A percentile compares a stretch with the other conserved stretches of the same genome.
phyloP scores from a whole-genome alignment of 2,797 vertebrate genomes.

The Mus spretus region DNA sequence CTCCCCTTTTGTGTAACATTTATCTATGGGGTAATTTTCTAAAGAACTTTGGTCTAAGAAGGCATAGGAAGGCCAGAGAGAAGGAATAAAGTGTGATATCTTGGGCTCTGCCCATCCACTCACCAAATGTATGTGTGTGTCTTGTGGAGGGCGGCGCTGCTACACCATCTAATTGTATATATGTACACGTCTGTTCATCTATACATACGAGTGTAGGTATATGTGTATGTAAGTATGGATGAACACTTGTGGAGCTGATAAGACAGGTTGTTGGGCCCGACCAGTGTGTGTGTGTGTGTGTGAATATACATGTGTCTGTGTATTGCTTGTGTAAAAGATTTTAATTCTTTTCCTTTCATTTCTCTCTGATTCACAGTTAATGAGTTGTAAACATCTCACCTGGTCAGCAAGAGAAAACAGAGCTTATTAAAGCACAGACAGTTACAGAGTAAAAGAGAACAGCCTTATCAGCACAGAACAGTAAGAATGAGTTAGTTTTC shows the following conservation, averaged over 20 bases:
- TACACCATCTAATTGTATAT: background rate
- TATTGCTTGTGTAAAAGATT: background rate
- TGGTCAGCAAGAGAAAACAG: background rate
- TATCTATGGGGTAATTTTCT: background rate
- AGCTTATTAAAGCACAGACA: background rate
- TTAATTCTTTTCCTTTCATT: background rate
- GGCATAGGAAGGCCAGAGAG: background rate
- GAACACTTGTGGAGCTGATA: background rate
- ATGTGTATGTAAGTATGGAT: background rate
- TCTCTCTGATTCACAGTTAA: background rate
- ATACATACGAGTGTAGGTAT: background rate
- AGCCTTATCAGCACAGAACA: background rate
- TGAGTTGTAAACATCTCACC: background rate
- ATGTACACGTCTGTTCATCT: background rate
- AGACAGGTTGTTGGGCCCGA: background rate
- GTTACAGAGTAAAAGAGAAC: background rate
- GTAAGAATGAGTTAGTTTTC: background rate
- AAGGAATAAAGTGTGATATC: background rate
- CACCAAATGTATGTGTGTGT: background rate
- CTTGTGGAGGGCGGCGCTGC: accelerated
- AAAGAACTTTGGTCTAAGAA: background rate
- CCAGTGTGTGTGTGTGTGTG: background rate
- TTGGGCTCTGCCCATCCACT: background rate
- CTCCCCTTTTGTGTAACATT: background rate
- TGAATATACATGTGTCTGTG: background rate